A percentile compares a stretch with the other conserved stretches of the same genome.
Conservation (phyloP, 2,888 invertebrate genomes). For the Campoplex capitator region DNA sequence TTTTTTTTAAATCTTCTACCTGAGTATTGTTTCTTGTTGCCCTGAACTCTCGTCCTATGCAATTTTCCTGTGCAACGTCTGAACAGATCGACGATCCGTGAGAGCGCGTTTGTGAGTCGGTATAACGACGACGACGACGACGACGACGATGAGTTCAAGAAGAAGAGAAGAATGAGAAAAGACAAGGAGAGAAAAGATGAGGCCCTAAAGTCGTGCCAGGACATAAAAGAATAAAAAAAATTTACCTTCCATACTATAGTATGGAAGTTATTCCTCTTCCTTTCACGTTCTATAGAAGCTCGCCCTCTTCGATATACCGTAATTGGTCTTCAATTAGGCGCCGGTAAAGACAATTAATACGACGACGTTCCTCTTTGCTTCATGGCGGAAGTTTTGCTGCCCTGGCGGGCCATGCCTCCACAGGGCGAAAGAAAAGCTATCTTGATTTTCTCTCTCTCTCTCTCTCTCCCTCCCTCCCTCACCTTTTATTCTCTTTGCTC, state of each 20-base stretch:
- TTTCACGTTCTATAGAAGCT: constrained; percentile 20
- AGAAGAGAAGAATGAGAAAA: neutral
- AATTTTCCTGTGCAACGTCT: constrained; percentile 52
- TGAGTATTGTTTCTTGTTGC: constrained; percentile 21
- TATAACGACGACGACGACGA: constrained; percentile 26
- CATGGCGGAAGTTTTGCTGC: constrained; percentile 38
- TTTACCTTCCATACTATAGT: constrained; percentile 1
- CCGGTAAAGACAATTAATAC: constrained; percentile 73
- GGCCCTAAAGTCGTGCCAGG: constrained; percentile 29
- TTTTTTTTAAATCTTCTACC: neutral
- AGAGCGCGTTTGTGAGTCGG: constrained; percentile 38
- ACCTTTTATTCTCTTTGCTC: neutral
- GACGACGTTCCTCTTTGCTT: constrained; percentile 60
- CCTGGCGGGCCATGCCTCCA: constrained; percentile 33
- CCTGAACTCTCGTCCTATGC: constrained; percentile 28
- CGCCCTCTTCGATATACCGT: constrained; percentile 64
- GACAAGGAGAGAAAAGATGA: constrained; percentile 19
- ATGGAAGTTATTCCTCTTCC: constrained; percentile 7
- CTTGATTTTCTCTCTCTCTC: neutral
- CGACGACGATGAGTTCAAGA: constrained; percentile 11
- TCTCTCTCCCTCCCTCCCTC: constrained; percentile 25
- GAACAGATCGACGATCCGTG: constrained; percentile 39
- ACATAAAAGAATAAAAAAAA: neutral
- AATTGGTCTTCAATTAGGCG: constrained; percentile 75
- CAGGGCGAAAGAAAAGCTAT: constrained; percentile 25